These are phyloP conservation scores for Rhagoletis pomonella DNA, from an alignment of 1,140 invertebrate species.

Conservation along the genomic window DNA sequence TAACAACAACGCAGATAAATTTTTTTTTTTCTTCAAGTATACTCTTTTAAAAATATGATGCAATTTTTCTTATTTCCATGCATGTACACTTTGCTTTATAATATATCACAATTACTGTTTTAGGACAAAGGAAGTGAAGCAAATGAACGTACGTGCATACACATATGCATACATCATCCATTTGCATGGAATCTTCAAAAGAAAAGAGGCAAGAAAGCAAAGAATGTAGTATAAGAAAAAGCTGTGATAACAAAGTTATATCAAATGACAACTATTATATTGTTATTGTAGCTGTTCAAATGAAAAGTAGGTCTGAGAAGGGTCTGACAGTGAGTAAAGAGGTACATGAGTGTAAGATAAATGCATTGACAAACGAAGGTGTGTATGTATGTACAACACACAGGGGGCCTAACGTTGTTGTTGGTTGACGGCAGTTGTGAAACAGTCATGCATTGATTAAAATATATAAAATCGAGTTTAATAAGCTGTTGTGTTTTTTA, in stretches of 20 bases:
- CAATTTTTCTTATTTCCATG: background rate
- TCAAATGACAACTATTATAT: slow-evolving; percentile 50
- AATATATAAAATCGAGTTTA: background rate
- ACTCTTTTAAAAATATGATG: background rate
- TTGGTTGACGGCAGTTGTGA: too few relatives aligned
- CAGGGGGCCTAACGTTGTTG: background rate
- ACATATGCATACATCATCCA: background rate
- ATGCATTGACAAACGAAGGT: background rate
- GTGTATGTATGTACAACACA: too few relatives aligned
- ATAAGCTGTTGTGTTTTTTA: too few relatives aligned
- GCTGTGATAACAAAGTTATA: background rate
- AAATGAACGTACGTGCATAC: background rate
- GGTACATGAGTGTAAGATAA: background rate
- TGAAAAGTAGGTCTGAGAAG: slow-evolving; percentile 41
- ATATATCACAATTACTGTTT: background rate
- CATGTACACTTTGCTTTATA: background rate
- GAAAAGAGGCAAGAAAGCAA: background rate
- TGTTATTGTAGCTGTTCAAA: background rate
- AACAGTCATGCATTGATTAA: too few relatives aligned
- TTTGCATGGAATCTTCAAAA: background rate
- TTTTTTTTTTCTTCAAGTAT: background rate
- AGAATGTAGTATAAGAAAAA: background rate
- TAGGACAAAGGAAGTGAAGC: background rate
- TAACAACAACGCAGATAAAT: background rate
- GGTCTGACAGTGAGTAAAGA: slow-evolving; percentile 17